Conservation (phyloP, 2,888 invertebrate genomes). For the Macrosoma leucophasiata region DNA sequence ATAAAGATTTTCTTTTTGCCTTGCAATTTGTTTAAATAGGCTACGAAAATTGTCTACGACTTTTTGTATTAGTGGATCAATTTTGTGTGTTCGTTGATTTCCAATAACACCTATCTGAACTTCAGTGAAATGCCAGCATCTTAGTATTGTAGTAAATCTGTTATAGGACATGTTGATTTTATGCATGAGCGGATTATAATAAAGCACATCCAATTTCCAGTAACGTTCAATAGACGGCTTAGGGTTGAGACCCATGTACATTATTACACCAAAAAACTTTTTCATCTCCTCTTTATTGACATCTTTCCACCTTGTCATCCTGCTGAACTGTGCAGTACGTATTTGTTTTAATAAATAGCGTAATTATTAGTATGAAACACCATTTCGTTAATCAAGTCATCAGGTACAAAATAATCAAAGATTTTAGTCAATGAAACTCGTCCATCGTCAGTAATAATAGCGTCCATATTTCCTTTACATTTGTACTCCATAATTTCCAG, state of each 20-base stretch:
- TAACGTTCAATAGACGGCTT: conserved; percentile 16
- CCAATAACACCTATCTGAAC: conserved; percentile 15
- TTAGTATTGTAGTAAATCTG: conserved; percentile 12
- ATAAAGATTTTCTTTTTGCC: conserved; percentile 21
- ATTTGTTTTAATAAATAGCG: conserved; percentile 12
- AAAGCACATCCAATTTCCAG: conserved; percentile 16
- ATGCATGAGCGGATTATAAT: conserved; percentile 19
- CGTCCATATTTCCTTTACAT: too few species aligned
- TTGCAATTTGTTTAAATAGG: conserved; percentile 19
- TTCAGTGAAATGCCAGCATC: conserved; percentile 15
- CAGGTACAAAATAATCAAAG: conserved; percentile 20
- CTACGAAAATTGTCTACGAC: conserved; percentile 16
- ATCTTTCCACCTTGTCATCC: conserved; percentile 24
- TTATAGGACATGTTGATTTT: conserved; percentile 21
- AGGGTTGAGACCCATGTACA: conserved; percentile 18
- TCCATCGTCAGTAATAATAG: conserved; percentile 19
- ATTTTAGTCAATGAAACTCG: conserved; percentile 18
- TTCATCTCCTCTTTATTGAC: conserved; percentile 19
- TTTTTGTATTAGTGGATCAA: conserved; percentile 14
- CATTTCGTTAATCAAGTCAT: conserved; percentile 23
- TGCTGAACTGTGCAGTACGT: conserved; percentile 19
- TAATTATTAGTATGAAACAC: conserved; percentile 23
- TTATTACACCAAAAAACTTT: conserved; percentile 17
- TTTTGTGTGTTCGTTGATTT: conserved; percentile 14
- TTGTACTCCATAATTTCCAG: conserved; percentile 21